A percentile compares a stretch with the other conserved stretches of the same genome.
Conservation (phyloP, 2,797 vertebrate genomes). For the Lemur catta region DNA sequence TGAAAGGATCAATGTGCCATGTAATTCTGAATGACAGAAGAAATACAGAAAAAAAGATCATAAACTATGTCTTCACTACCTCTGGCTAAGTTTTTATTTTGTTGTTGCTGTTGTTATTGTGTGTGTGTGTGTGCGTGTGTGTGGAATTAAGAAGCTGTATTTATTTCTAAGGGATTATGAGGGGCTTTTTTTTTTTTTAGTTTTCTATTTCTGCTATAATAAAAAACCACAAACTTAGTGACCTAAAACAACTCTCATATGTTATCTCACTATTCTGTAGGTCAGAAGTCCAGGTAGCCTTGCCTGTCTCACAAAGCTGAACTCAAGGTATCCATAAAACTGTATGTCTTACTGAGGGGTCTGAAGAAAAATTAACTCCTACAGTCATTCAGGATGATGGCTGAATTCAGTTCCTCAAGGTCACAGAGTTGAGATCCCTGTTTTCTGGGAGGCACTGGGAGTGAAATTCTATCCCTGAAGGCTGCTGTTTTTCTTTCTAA, state of each 20-base stretch:
- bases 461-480: not conserved
- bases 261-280: no score
- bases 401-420: not conserved
- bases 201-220: not conserved
- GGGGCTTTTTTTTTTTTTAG: not conserved
- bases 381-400: not conserved
- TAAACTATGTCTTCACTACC: not conserved
- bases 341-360: not conserved
- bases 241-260: not conserved
- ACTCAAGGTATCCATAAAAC: not conserved
- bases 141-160: not conserved
- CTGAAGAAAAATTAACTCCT: not conserved
- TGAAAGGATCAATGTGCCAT: not conserved
- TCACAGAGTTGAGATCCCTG: not conserved
- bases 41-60: not conserved
- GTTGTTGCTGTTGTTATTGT: no score
- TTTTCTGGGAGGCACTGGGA: not conserved
- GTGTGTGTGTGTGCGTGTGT: not conserved
- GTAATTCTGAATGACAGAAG: not conserved
- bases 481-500: not conserved
- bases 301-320: not conserved
- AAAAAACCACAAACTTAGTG: not conserved
- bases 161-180: not conserved
- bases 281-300: no score
- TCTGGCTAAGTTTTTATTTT: not conserved